phyloP scores from a whole-genome alignment of 2,113 vertebrate species.

The Trogon melanurus region DNA sequence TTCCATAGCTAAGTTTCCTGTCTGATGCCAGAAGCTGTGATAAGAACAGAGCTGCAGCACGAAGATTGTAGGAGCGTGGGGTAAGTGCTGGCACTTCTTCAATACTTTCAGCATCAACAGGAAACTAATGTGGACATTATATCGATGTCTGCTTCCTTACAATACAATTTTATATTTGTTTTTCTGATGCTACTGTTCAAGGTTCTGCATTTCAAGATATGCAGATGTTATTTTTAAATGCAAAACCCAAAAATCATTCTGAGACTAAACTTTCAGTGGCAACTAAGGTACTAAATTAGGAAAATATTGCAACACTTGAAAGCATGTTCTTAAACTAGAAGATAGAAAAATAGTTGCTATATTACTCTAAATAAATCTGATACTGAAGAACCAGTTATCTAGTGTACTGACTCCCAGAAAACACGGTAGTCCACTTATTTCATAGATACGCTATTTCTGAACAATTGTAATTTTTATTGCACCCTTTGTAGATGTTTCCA shows the following conservation, averaged over 20 bases:
- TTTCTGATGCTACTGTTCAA: slow-evolving; percentile 73
- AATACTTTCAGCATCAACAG: slow-evolving; percentile 81
- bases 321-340: neutral
- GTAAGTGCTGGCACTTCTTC: slow-evolving; percentile 74
- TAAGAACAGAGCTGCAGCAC: slow-evolving; percentile 77
- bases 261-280: neutral
- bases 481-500: neutral
- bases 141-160: slow-evolving; percentile 79
- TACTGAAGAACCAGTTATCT: neutral
- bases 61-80: slow-evolving; percentile 75
- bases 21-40: slow-evolving; percentile 73
- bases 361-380: neutral
- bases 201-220: slow-evolving; percentile 72
- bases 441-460: neutral
- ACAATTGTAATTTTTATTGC: neutral
- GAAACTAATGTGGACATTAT: slow-evolving; percentile 81
- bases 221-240: slow-evolving; percentile 54
- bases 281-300: neutral
- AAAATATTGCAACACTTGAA: neutral
- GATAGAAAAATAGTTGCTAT: neutral
- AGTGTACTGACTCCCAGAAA: neutral
- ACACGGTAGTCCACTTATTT: neutral
- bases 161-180: slow-evolving; percentile 77
- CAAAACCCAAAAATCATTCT: neutral
- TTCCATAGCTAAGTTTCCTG: slow-evolving; percentile 78